Base-by-base conservation (phyloP, 2,888 invertebrate species). In the Marronus borbonicus region DNA sequence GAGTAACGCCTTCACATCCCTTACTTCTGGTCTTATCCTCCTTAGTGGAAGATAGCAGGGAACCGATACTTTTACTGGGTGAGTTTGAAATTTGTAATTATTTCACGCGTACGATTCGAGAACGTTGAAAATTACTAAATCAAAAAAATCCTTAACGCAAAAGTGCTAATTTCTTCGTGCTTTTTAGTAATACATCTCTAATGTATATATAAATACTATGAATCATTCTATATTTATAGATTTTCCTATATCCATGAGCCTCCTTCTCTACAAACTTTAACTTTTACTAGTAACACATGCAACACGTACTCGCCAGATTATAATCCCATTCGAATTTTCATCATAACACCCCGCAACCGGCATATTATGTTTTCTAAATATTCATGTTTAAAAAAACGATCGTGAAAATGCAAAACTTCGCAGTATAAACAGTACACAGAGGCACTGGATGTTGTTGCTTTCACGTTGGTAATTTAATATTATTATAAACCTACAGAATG, bases 11-110 rank as follows among this genome's bases (percentile, higher is more conserved):
- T 31, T 89, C 90, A 64, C 93, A 92, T 85, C 92, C 93, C 5
- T 87, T 94, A 77, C 91, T 92, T 82, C 89, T 93, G 76, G 93
- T 94, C 76, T 88, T 94, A 58, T 90, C 91, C 66, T 91, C 93
- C n/a, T 89, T 94, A 65, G 90, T 93, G 39, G 92, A 93, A 83
- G 93, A 94, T 83, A 92, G 93, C 83, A 89, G 92, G 81, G 92
- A 93, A 82, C 93, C 93, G 0, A 89, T 91, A 52, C 89, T 94
- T 79, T 90, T 94, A 64, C 89, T 93, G 85, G 94, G 94, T 94
- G 86, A 92, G 92, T 90, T 75, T 74, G 76, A 5, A n/a, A 49
- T 44, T 49, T 76, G 0, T 14, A 14, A 20, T n/a, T 58, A 28
- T 31, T 44, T 24, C 1, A 44, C 36, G 8, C 31, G 8, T 65